Percentiles rank a stretch among this genome's conserved stretches.
These are phyloP conservation scores for Pempheris klunzingeri DNA, from an alignment of 2,797 vertebrate genomes.

Conservation along the genomic window DNA sequence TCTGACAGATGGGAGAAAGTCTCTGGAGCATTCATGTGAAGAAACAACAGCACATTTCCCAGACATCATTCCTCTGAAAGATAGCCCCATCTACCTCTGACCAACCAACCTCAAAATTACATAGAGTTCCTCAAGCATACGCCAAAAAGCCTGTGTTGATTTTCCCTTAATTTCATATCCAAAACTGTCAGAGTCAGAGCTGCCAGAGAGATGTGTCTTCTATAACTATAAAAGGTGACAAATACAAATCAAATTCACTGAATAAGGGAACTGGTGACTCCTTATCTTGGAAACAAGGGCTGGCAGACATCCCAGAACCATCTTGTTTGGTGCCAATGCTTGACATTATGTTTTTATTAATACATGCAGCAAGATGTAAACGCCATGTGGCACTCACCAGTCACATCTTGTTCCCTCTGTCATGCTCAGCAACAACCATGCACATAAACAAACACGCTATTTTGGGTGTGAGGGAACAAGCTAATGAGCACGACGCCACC, in stretches of 20 bases:
- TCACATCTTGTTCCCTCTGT: slow-evolving; percentile 58
- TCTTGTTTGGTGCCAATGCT: slow-evolving; percentile 43
- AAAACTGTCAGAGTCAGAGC: not conserved
- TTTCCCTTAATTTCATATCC: slow-evolving; percentile 26
- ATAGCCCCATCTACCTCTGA: slow-evolving; percentile 47
- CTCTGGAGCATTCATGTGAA: slow-evolving; percentile 67
- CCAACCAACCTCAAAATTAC: slow-evolving; percentile 56
- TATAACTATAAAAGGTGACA: slow-evolving; percentile 18
- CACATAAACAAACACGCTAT: slow-evolving; percentile 42
- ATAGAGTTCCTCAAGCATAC: slow-evolving; percentile 42
- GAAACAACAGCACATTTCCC: slow-evolving; percentile 69
- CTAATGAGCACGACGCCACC: slow-evolving; percentile 71
- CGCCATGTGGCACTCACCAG: slow-evolving; percentile 66
- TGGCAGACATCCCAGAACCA: slow-evolving; percentile 31
- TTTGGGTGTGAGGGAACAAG: slow-evolving; percentile 48
- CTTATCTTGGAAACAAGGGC: slow-evolving; percentile 26
- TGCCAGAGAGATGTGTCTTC: slow-evolving; percentile 5
- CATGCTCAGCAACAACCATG: slow-evolving; percentile 39
- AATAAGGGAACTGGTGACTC: slow-evolving; percentile 31
- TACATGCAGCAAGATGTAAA: slow-evolving; percentile 60
- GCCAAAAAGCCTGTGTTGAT: not conserved
- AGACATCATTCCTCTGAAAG: slow-evolving; percentile 58
- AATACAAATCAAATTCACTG: slow-evolving; percentile 18
- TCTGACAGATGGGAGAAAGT: slow-evolving; percentile 58
- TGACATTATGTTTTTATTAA: slow-evolving; percentile 68